Base-by-base conservation (phyloP, 2,888 invertebrate genomes). In the Calameuta filiformis region DNA sequence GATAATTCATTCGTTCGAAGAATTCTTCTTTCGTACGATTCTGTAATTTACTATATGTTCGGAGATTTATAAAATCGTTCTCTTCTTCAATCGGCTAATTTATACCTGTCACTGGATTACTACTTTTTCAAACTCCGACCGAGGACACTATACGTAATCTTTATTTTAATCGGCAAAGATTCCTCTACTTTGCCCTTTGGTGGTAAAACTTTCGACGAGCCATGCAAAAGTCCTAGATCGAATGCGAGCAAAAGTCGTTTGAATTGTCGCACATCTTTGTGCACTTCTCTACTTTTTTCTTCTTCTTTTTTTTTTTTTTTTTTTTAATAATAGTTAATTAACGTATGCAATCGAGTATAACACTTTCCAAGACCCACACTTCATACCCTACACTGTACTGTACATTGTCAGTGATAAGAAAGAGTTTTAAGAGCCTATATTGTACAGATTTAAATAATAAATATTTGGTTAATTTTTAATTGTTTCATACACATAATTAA, bases 381-480 rank as follows among this genome's bases (percentile, higher is more conserved):
- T 56, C 79, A 79, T 74, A 79, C 69, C 78, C 79, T 82, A 79
- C 76, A 81, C 79, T 83, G 82, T 83, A 85, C 80, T 89, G 87
- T 88, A 89, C 80, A 88, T 86, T 89, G 83, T 85, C 86, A 85
- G 86, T 86, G 87, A 89, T 87, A 86, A 90, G 87, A 86, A 84
- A 86, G 56, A 86, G 86, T 87, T 89, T 88, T 88, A 87, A 89
- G 85, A 89, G 88, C 89, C 88, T 89, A 85, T 85, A 88, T 89
- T 90, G 89, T 89, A 90, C 88, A 90, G 88, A 88, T 83, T 87
- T 81, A 81, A 86, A 85, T 80, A 80, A 84, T 73, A 85, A 84
- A 85, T 84, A 86, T 87, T 89, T 87, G 84, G 83, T 87, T 88
- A 85, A 84, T 86, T 88, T 87, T 86, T 84, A 83, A 87, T 86